Base-by-base conservation (phyloP, 1,140 invertebrate species). In the Aphaenogaster ashmeadi region DNA sequence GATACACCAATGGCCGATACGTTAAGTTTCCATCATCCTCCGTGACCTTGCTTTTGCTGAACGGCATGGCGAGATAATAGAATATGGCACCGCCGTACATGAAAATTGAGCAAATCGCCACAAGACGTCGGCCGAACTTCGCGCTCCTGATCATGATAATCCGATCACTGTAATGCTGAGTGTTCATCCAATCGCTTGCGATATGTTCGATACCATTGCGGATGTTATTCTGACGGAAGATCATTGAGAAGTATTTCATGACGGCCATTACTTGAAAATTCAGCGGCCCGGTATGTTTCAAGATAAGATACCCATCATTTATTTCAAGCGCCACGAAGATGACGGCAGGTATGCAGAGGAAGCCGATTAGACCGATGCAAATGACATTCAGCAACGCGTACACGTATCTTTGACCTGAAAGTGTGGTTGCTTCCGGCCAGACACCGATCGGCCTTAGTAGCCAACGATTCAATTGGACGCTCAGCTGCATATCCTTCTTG, bases 261-360 rank as follows among this genome's bases (percentile, higher is more conserved):
- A 94, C 87, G 3, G 92, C 92, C 92, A 94, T 94, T 6, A 92
- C 4, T 56, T 90, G 90, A 75, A 95, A 95, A 36, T 90, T 94
- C 62, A 94, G 13, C 0, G 94, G 92, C 4, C 94, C 94, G 3
- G 91, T 91, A 0, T 94, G 83, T 50, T 93, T 94, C 2, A 94
- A 33, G 27, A 77, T 93, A 0, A 90, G 66, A 38, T 90, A 88
- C 0, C 50, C 75, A 41, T 94, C 77, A 6, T 93, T 77, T 5
- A 92, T 89, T 9, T 93, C 92, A 1, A 93, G 58, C 5, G 60
- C 21, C 11, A 87, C 21, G 27, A 54, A 89, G 0, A 79, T 3
- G 8, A 4, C n/a, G 15, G 58, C 84, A 0, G 89, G 89, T 8
- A 90, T 0, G 0, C 87, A 84, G 0, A 91, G 64, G 3, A 91